Percentiles rank a stretch among this genome's conserved stretches.
Evolutionary conservation across 2,113 vertebrate species (phyloP).

Genomic region (Tetraodon nigroviridis): DNA sequence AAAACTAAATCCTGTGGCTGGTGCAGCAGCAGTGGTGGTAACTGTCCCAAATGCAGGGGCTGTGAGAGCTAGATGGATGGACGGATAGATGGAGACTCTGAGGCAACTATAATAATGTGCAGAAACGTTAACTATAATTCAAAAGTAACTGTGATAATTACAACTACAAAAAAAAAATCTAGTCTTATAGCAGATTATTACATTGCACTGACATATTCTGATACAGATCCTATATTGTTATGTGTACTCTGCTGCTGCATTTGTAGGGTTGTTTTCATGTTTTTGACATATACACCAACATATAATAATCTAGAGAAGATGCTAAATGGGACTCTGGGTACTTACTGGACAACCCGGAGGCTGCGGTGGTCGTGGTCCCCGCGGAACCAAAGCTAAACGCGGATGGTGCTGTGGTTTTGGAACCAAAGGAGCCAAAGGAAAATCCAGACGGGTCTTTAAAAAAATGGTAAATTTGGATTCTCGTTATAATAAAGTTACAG

Average conservation of each 20-base stretch:
- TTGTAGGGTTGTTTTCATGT: too few species aligned
- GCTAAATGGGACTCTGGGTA: slow-evolving; percentile 2
- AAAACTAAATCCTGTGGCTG: slow-evolving; percentile 76
- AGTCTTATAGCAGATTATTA: too few species aligned
- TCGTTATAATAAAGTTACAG: neutral
- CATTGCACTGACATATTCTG: too few species aligned
- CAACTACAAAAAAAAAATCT: too few species aligned
- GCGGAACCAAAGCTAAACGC: slow-evolving; percentile 74
- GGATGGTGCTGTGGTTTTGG: slow-evolving; percentile 74
- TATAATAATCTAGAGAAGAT: too few species aligned
- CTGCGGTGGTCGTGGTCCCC: slow-evolving; percentile 65
- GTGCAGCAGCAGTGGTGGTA: slow-evolving; percentile 67
- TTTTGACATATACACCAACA: too few species aligned
- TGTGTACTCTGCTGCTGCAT: too few species aligned
- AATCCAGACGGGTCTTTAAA: slow-evolving; percentile 71
- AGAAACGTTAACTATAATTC: too few species aligned
- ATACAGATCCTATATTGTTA: too few species aligned
- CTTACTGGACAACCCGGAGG: slow-evolving; percentile 80
- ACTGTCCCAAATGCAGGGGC: slow-evolving; percentile 73
- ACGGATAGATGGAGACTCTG: too few species aligned
- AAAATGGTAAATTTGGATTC: slow-evolving; percentile 8
- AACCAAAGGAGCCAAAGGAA: slow-evolving; percentile 76
- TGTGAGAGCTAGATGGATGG: slow-evolving; percentile 65
- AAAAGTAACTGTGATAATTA: too few species aligned
- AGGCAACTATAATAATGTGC: too few species aligned